These are phyloP conservation scores for Tetramorium simillimum DNA, from an alignment of 1,140 invertebrate genomes.

Conservation along the genomic window DNA sequence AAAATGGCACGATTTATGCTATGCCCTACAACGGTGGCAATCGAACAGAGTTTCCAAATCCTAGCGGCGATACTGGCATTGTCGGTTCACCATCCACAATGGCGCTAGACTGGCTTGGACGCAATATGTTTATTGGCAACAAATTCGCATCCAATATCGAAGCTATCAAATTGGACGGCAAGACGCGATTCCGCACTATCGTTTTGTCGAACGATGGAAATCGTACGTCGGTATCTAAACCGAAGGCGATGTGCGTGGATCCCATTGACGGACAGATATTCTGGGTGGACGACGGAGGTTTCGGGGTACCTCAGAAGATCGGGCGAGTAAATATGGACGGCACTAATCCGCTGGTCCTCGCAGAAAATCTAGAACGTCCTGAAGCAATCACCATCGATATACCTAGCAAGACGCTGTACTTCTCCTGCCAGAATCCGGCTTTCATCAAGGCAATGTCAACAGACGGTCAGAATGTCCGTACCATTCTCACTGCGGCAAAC, in stretches of 20 bases:
- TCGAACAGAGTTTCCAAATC: slow-evolving; percentile 92
- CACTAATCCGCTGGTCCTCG: slow-evolving; percentile 89
- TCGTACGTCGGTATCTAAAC: slow-evolving; percentile 93
- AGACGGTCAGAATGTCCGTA: slow-evolving; percentile 90
- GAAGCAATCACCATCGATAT: slow-evolving; percentile 95
- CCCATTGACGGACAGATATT: slow-evolving; percentile 94
- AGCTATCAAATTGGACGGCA: slow-evolving; percentile 94
- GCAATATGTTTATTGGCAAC: slow-evolving; percentile 98
- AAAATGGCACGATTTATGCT: slow-evolving; percentile 93
- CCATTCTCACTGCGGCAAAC: slow-evolving; percentile 89
- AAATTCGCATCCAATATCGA: slow-evolving; percentile 96
- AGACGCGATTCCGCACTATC: slow-evolving; percentile 93
- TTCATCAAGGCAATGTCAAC: slow-evolving; percentile 91
- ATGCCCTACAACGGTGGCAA: slow-evolving; percentile 95
- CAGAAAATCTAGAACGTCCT: slow-evolving; percentile 89
- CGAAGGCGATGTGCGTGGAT: slow-evolving; percentile 95
- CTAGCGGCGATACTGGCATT: slow-evolving; percentile 90
- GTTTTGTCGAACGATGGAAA: slow-evolving; percentile 97
- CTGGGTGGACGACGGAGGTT: slow-evolving; percentile 98
- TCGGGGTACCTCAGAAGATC: slow-evolving; percentile 95
- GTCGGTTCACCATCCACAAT: slow-evolving; percentile 96
- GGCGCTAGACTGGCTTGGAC: slow-evolving; percentile 98
- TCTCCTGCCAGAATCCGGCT: slow-evolving; percentile 92
- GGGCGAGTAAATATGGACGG: slow-evolving; percentile 98
- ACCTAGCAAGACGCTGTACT: slow-evolving; percentile 94